Percentiles rank a stretch among this genome's conserved stretches.
These are phyloP conservation scores for Eretmochelys imbricata DNA, from an alignment of 2,113 vertebrate genomes.

Conservation along the genomic window DNA sequence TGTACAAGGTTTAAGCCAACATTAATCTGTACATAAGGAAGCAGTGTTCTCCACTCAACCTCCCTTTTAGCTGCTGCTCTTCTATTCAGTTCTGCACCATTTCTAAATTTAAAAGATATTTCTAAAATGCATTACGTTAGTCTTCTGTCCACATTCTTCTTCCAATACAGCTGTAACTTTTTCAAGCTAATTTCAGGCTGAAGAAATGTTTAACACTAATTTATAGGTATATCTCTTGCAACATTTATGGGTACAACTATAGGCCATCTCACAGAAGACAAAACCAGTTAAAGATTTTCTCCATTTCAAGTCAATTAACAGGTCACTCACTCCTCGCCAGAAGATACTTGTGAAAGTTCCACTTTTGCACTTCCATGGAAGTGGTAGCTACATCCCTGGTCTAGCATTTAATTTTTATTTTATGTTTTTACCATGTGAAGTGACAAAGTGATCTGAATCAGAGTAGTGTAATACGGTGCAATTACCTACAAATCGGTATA, in stretches of 20 bases:
- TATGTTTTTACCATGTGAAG: not conserved
- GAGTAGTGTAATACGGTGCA: slow-evolving; percentile 11
- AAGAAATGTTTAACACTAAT: not conserved
- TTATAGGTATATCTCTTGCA: not conserved
- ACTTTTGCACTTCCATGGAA: not conserved
- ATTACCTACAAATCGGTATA: not conserved
- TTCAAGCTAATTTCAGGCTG: not conserved
- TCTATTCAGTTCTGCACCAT: not conserved
- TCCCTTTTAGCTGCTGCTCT: not conserved
- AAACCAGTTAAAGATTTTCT: not conserved
- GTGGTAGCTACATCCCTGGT: not conserved
- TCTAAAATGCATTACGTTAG: not conserved
- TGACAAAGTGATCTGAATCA: not conserved
- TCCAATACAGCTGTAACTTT: not conserved
- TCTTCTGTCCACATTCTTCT: not conserved
- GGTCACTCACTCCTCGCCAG: not conserved
- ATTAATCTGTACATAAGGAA: not conserved
- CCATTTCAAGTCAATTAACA: not conserved
- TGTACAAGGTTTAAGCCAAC: not conserved
- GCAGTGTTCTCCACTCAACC: not conserved
- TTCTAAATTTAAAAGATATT: not conserved
- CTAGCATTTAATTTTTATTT: not conserved
- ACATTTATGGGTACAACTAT: not conserved
- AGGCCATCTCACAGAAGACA: not conserved
- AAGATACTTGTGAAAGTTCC: not conserved